Evolutionary conservation across 2,113 vertebrate species (phyloP), one percentile per base, ranked within the genome.

Genomic region (Uria lomvia): DNA sequence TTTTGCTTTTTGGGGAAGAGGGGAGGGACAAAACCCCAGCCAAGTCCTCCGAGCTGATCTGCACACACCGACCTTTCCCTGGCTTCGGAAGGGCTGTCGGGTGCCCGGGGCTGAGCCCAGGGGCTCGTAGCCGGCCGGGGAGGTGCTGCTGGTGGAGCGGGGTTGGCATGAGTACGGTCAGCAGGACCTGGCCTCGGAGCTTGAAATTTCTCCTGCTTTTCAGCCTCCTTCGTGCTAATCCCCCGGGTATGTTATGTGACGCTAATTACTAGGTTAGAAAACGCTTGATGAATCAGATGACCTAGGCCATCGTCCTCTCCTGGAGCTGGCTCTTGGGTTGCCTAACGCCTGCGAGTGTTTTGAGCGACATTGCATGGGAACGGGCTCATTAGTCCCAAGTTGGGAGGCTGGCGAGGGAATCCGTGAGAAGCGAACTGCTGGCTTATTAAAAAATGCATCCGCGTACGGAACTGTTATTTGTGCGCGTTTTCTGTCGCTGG

Each of bases 351-450:
- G 29, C 9, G 6, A 40, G 81, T 9, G 73, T 68, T 90, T 9
- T 22, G 85, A 90, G 91, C 3, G 5, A 2, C 81, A 43, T 12
- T 50, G 74, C 93, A 18, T 92, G 96, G 94, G 96, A 95, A 87
- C 17, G 38, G 72, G 78, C 91, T 92, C 38, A 21, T 92, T 56
- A 83, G 78, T 76, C 95, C 77, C 68, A 2, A 19, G 81, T 30
- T 26, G 42, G 11, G 52, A 32, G 83, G 88, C 90, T 84, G 92
- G 84, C 11, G 5, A 77, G 94, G 95, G 87, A 34, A 89, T 32
- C 94, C 71, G 32, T 91, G 97, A 97, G 97, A 95, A 96, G 92
- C 77, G 43, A 88, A 91, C 88, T 40, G 89, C 86, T 93, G 91
- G 38, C 95, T 88, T 15, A 8, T 68, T 90, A 59, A 62, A 89